A percentile compares a stretch with the other conserved stretches of the same genome.
These are phyloP conservation scores for Lerema accius DNA, from an alignment of 1,140 invertebrate genomes.

Conservation along the genomic window DNA sequence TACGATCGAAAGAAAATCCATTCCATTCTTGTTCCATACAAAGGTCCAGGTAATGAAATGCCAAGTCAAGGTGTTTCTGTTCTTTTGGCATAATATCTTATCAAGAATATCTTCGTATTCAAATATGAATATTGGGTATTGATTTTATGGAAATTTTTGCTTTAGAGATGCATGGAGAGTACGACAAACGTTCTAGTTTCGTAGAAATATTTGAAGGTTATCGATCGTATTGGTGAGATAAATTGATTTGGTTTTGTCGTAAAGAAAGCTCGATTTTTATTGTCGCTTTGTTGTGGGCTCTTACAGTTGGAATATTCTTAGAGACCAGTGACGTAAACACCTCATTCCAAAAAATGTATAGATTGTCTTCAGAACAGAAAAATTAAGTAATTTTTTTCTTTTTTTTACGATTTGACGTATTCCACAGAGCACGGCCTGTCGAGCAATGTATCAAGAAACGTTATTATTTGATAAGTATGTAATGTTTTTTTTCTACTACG, in stretches of 20 bases:
- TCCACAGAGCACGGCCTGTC: too few relatives aligned
- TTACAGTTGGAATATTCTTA: too few relatives aligned
- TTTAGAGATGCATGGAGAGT: not conserved
- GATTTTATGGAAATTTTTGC: conserved; percentile 40
- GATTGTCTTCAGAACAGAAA: too few relatives aligned
- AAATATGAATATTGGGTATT: conserved; percentile 40
- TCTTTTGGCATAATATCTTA: conserved; percentile 12
- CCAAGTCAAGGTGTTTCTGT: conserved; percentile 9
- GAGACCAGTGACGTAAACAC: too few relatives aligned
- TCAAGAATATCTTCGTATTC: conserved; percentile 34
- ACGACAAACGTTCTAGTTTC: not conserved
- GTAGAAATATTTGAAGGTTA: not conserved
- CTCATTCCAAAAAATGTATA: too few relatives aligned
- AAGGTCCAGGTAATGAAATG: conserved; percentile 14
- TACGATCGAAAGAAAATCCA: conserved; percentile 10
- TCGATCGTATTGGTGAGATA: not conserved
- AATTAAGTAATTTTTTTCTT: too few relatives aligned
- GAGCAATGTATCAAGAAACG: too few relatives aligned
- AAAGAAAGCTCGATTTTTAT: too few relatives aligned
- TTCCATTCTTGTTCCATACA: not conserved
- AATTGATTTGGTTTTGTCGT: not conserved
- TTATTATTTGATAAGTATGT: too few relatives aligned
- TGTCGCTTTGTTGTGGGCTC: too few relatives aligned
- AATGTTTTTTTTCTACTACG: too few relatives aligned
- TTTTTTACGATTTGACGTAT: too few relatives aligned